Evolutionary conservation across 2,113 vertebrate species (phyloP), one percentile per base, ranked within the genome.

Genomic region (Larimichthys crocea): DNA sequence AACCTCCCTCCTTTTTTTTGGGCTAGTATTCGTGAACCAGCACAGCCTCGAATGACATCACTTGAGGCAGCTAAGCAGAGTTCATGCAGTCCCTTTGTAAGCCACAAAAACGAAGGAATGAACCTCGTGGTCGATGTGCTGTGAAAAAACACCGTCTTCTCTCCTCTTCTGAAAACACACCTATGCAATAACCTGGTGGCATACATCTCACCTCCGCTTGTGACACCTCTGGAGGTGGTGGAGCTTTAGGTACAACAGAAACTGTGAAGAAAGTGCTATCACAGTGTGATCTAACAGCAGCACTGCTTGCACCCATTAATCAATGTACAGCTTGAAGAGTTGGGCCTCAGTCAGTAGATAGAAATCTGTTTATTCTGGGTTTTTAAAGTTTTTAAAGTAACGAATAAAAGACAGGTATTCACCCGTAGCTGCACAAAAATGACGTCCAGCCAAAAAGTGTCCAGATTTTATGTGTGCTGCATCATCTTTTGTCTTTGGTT

Each of bases 321-420:
- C 44, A 31, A 15, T 19, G 50, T 20, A 46, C 65, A 50, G 31
- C 66, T 22, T 57, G 22, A 71, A 52, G 9, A 64, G 50, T 59
- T 17, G 11, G 40, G 14, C 24, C 17, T 4, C 26, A 61, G 40
- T 50, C 22, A 62, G 31, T 10, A 35, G 35, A 79, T 44, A 50
- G 3, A 49, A 35, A 79, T 64, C 29, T 31, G 16, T 73, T 75
- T 17, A 65, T 73, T 66, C 8, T 56, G 48, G 22, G 62, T 60
- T 84, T 86, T 31, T 53, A 82, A 84, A 78, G 62, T 60, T 84
- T 86, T 31, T 53, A 82, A 84, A 78, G 62, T 67, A 42, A 87
- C 85, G 55, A 3, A 62, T 65, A 68, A 66, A 60, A 57, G 59
- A 80, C 20, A 61, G 40, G 63, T 50, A 62, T 35, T 82, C 50